Evolutionary conservation across 2,888 invertebrate species (phyloP), one percentile per base, ranked within the genome.

Genomic region (Ophion slaviceki): DNA sequence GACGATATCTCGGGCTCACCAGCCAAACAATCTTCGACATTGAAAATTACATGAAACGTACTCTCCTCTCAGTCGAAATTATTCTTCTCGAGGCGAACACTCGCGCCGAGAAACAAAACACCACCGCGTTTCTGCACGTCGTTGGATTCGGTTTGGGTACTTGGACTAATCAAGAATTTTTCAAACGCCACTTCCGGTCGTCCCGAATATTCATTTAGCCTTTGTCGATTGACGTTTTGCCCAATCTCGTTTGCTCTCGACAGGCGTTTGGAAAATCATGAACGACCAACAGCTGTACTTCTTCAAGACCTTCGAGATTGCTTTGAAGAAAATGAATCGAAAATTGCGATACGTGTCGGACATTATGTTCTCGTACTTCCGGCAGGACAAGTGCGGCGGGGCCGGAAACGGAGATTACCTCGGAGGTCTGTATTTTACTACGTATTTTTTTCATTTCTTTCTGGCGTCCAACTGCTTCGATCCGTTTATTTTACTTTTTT

Each of bases 321-420:
- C 96, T 11, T 92, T 96, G 47, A 94, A 94, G 10, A 95, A 94
- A 57, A 90, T 95, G 82, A 91, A 94, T 84, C 91, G 94, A 32
- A 92, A 94, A 14, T 90, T 96, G 11, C 92, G 94, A 2, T 95
- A 95, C 88, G 94, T 97, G 0, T 94, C 95, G 0, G 96, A 96
- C 84, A 94, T 97, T 11, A 96, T 96, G 93, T 96, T 97, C 91
- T 95, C 96, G 0, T 96, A 96, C 91, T 96, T 97, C 70, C 91
- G 92, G 0, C 90, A 95, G 57, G 92, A 91, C 2, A 93, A 94
- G 45, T 95, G 95, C 91, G 95, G 95, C 8, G 94, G 94, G 6
- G 93, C 94, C 0, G 94, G 94, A 81, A 91, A 95, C 88, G 95
- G 95, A n/a, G 94, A 94, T 72, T 90, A 92, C 72, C 90, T 94